Base-by-base conservation (phyloP, 2,113 vertebrate genomes). In the Clupea harengus region DNA sequence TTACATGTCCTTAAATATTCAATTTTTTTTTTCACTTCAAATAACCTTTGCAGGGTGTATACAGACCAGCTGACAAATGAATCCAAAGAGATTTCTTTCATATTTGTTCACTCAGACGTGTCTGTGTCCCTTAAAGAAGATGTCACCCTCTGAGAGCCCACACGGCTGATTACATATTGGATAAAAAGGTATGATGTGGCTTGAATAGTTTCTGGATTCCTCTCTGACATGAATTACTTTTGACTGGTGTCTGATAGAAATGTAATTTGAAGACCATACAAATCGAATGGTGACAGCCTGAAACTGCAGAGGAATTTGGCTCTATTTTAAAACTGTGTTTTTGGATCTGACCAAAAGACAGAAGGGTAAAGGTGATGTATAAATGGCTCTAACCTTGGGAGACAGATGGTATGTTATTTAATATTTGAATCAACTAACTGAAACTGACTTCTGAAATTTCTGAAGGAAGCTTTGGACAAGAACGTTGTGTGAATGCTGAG, bases 231-330 rank as follows among this genome's bases (percentile, higher is more conserved):
- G 25, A 78, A 78, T 78, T 78, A 28, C 72, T 44, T 78, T 78
- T 78, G 28, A 78, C 72, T 32, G 64, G 32, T 78, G 72, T 78
- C 28, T 78, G 72, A 78, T 78, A 39, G 72, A 78, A 78, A 32
- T 32, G 72, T 78, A 28, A 78, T 28, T 78, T 32, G 39, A 44
- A 32, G 72, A 78, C 72, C 28, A 39, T 78, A 17, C 72, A 39
- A 78, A 72, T 32, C n/a, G 9, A 32, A 39, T 11, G 4, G 28
- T 17, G 72, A 78, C 72, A 44, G 72, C 60, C 60, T 64, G 60
- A 64, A 64, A 64, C 60, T 8, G 22, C n/a, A n/a, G 22, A 64
- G 20, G 7, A 9, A n/a, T n/a, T 25, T 64, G 2, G 72, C 15
- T 17, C 39, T 11, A 78, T 78, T 78, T 78, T 39, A 4, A 39